Conservation (phyloP, 2,888 invertebrate species). For the Sesamia inferens region DNA sequence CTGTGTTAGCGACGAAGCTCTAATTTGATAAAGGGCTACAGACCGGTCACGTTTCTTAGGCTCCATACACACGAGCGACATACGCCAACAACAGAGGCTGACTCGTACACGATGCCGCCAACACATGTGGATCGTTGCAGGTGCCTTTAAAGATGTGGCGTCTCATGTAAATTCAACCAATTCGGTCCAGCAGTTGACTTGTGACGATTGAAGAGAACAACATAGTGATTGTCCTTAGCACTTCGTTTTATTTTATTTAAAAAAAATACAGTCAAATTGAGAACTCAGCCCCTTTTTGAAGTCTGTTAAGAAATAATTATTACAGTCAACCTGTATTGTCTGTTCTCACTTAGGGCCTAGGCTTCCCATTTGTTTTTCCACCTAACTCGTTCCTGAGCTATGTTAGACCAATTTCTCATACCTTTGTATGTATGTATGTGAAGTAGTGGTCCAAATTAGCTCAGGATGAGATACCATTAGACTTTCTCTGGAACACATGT, state of each 20-base stretch:
- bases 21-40: neutral
- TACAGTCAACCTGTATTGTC: neutral
- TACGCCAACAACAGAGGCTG: too few species aligned
- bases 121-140: neutral
- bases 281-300: too few species aligned
- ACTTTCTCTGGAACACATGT: neutral
- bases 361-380: too few species aligned
- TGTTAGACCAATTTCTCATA: neutral
- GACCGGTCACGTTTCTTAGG: neutral
- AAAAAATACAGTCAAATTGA: neutral
- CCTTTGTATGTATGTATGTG: too few species aligned
- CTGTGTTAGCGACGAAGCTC: neutral
- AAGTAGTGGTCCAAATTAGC: neutral
- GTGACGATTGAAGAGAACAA: neutral
- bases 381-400: neutral
- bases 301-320: too few species aligned
- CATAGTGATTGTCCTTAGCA: neutral
- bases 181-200: neutral
- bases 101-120: too few species aligned
- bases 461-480: neutral
- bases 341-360: too few species aligned
- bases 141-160: neutral
- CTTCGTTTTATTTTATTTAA: neutral
- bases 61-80: neutral
- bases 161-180: neutral